These are phyloP conservation scores for Diachrysia chrysitis DNA, from an alignment of 2,888 invertebrate genomes.

Conservation along the genomic window DNA sequence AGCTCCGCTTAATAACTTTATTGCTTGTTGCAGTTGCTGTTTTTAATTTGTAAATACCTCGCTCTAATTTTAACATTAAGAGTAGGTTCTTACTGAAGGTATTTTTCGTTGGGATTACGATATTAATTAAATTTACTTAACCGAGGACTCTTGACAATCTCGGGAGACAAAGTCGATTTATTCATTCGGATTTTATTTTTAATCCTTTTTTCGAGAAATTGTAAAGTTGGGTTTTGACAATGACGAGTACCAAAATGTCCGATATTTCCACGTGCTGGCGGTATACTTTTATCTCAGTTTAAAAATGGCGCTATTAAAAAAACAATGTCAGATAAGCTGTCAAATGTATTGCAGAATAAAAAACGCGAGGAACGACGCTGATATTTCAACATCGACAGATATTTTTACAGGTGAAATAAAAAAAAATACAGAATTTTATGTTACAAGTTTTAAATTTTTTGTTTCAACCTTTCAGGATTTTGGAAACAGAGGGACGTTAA, in stretches of 20 bases:
- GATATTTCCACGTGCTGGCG: constrained; percentile 34
- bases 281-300: constrained; percentile 37
- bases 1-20: constrained; percentile 81
- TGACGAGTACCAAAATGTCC: constrained; percentile 31
- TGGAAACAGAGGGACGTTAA: not conserved
- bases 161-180: constrained; percentile 52
- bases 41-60: constrained; percentile 75
- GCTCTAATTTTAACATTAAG: constrained; percentile 51
- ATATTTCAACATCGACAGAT: constrained; percentile 38
- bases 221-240: constrained; percentile 23
- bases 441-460: not conserved
- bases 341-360: constrained; percentile 55
- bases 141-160: constrained; percentile 55
- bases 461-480: too few relatives aligned
- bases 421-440: constrained; percentile 9
- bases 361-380: constrained; percentile 24
- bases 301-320: constrained; percentile 57
- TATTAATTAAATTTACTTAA: constrained; percentile 74
- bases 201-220: constrained; percentile 45
- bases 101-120: constrained; percentile 61
- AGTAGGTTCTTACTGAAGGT: constrained; percentile 12
- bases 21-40: constrained; percentile 75
- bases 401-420: constrained; percentile 40
- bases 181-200: constrained; percentile 44
- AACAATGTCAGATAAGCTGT: constrained; percentile 56